Conservation (phyloP, 1,140 invertebrate species). For the Drosophila kanapiae region DNA sequence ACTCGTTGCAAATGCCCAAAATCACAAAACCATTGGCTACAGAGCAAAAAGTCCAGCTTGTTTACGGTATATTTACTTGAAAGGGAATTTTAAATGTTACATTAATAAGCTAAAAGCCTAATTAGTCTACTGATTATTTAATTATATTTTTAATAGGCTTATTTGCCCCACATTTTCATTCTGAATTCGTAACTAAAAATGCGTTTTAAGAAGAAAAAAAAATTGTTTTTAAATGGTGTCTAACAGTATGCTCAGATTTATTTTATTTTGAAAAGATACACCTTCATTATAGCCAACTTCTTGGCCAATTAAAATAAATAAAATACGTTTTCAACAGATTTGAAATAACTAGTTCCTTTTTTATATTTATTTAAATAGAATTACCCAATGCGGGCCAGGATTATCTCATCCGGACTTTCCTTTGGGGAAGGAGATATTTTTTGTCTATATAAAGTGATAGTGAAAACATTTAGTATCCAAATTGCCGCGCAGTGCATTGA, state of each 20-base stretch:
- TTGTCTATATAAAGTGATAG: too few relatives aligned
- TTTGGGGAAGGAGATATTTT: too few relatives aligned
- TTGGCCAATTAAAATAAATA: too few relatives aligned
- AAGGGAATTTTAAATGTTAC: neutral
- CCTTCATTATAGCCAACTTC: too few relatives aligned
- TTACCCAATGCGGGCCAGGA: too few relatives aligned
- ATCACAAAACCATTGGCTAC: slow-evolving; percentile 13
- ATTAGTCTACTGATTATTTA: too few relatives aligned
- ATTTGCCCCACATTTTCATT: neutral
- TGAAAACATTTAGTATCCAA: too few relatives aligned
- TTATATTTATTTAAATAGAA: too few relatives aligned
- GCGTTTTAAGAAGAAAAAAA: neutral
- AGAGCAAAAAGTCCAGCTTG: neutral
- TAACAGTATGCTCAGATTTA: neutral
- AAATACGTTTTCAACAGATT: neutral
- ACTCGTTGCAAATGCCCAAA: slow-evolving; percentile 20
- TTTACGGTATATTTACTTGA: neutral
- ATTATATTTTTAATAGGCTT: neutral
- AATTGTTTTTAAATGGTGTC: neutral
- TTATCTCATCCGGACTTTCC: too few relatives aligned
- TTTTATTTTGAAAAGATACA: neutral
- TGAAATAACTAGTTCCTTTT: too few relatives aligned
- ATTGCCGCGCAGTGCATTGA: slow-evolving; percentile 11
- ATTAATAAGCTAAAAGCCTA: neutral
- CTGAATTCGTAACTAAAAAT: neutral